Conservation (phyloP, 2,888 invertebrate species). For the Campoletis raptor region DNA sequence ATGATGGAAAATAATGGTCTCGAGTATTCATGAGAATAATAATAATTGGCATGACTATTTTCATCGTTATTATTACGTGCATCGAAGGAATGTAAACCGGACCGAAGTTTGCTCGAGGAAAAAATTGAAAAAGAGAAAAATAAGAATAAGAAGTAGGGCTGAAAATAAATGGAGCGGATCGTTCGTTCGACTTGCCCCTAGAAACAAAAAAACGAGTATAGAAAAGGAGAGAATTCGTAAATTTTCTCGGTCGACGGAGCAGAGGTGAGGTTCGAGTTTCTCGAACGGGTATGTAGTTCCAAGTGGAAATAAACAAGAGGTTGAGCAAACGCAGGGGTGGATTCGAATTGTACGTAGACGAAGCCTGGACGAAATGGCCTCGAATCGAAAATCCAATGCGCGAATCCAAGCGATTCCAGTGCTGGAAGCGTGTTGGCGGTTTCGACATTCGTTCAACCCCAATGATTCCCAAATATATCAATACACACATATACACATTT, state of each 20-base stretch:
- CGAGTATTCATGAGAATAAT: background rate
- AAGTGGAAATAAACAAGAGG: constrained; percentile 67
- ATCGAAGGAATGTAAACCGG: background rate
- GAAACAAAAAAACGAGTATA: constrained; percentile 27
- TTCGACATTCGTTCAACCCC: constrained; percentile 52
- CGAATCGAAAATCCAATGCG: constrained; percentile 58
- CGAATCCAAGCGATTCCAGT: constrained; percentile 47
- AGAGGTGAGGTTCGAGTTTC: constrained; percentile 51
- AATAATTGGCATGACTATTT: background rate
- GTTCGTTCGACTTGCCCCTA: constrained; percentile 53
- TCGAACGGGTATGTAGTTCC: constrained; percentile 44
- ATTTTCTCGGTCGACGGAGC: constrained; percentile 36
- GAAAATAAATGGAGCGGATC: constrained; percentile 65
- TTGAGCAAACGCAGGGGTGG: constrained; percentile 35
- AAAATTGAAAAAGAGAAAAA: background rate
- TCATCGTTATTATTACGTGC: background rate
- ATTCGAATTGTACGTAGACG: constrained; percentile 48
- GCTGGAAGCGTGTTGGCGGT: constrained; percentile 45
- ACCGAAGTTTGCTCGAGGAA: constrained; percentile 8
- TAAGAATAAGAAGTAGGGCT: constrained; percentile 17
- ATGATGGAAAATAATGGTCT: background rate
- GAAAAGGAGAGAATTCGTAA: constrained; percentile 36
- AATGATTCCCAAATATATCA: constrained; percentile 12
- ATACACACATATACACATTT: background rate
- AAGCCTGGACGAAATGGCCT: constrained; percentile 54